phyloP scores from a whole-genome alignment of 2,888 invertebrate species.

The Ceratothoa steindachneri region DNA sequence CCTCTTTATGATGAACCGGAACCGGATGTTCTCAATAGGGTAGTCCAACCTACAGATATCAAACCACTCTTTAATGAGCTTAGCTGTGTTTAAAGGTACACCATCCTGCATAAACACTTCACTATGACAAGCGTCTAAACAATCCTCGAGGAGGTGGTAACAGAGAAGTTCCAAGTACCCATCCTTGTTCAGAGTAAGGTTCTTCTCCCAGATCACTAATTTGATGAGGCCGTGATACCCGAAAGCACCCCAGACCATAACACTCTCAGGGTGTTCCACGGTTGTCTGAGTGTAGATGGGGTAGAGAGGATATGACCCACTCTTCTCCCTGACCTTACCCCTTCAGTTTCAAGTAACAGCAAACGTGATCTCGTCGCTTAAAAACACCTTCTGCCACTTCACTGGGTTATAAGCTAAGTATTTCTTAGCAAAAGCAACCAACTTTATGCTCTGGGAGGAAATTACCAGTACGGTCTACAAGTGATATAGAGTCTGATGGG shows the following conservation, averaged over 20 bases:
- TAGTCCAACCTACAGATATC: too few relatives aligned
- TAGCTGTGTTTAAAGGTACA: too few relatives aligned
- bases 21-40: too few relatives aligned
- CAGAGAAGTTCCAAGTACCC: background rate
- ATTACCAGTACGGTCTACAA: too few relatives aligned
- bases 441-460: too few relatives aligned
- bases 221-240: background rate
- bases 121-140: background rate
- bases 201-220: background rate
- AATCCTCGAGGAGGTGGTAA: background rate
- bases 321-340: background rate
- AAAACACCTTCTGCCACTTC: too few relatives aligned
- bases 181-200: background rate
- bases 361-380: constrained; percentile 16
- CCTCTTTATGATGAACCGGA: too few relatives aligned
- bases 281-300: background rate
- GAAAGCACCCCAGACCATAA: constrained; percentile 16
- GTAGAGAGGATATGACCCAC: background rate
- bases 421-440: too few relatives aligned
- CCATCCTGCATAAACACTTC: background rate
- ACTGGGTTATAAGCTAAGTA: too few relatives aligned
- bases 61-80: too few relatives aligned
- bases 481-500: too few relatives aligned
- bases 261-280: constrained; percentile 3
- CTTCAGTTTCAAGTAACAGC: too few relatives aligned